Evolutionary conservation across 2,113 vertebrate species (phyloP).

Genomic region (Bufo gargarizans): DNA sequence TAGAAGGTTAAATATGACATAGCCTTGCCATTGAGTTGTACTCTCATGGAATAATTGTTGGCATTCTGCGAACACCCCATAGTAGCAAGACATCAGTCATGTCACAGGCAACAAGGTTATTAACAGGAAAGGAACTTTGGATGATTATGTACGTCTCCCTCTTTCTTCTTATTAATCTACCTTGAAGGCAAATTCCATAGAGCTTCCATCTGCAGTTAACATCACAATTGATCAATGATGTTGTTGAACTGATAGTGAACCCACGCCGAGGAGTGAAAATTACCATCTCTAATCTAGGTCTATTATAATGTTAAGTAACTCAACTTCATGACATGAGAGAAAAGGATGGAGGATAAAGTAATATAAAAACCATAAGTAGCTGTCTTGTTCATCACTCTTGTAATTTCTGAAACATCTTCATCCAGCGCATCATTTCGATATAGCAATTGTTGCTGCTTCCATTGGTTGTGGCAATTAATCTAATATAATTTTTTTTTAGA

Average conservation of each 20-base stretch:
- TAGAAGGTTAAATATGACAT: constrained; percentile 39
- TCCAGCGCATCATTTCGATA: constrained; percentile 1
- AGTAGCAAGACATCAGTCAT: constrained; percentile 67
- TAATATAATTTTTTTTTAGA: neutral
- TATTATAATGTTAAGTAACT: constrained; percentile 49
- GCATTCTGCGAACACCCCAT: constrained; percentile 51
- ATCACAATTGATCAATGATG: constrained; percentile 62
- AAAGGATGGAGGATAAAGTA: neutral
- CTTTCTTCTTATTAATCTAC: constrained; percentile 72
- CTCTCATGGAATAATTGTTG: constrained; percentile 64
- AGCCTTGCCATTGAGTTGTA: constrained; percentile 57
- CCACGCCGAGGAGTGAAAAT: constrained; percentile 60
- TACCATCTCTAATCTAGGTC: constrained; percentile 28
- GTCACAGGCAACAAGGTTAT: constrained; percentile 60
- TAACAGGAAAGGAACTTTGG: constrained; percentile 68
- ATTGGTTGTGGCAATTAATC: neutral
- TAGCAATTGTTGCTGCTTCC: constrained; percentile 22
- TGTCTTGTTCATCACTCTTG: neutral
- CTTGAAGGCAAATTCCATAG: constrained; percentile 84
- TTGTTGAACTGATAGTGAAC: constrained; percentile 66
- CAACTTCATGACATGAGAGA: neutral
- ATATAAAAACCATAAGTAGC: neutral
- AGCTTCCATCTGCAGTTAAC: constrained; percentile 63
- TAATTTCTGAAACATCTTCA: neutral
- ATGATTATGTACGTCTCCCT: constrained; percentile 63